Conservation (phyloP, 2,888 invertebrate species). For the Mythimna ferrago region DNA sequence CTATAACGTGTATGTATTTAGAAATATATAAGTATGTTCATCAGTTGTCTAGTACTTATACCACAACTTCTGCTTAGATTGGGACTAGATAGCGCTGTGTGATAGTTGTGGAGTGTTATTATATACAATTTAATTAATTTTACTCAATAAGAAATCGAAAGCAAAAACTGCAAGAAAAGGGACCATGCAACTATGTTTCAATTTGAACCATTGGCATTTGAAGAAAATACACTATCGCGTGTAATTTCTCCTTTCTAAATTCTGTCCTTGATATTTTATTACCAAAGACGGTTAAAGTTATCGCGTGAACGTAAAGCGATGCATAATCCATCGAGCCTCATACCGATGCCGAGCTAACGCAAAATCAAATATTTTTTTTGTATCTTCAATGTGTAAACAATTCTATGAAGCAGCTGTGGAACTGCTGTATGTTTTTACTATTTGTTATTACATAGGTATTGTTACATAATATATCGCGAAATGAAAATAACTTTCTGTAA, state of each 20-base stretch:
- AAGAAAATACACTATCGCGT: not conserved
- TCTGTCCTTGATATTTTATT: constrained; percentile 15
- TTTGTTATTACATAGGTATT: constrained; percentile 21
- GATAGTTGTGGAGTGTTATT: too few relatives aligned
- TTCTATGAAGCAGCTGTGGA: constrained; percentile 49
- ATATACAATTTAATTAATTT: too few relatives aligned
- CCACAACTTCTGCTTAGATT: too few relatives aligned
- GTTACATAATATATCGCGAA: constrained; percentile 25
- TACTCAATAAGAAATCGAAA: too few relatives aligned
- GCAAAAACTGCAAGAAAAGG: too few relatives aligned
- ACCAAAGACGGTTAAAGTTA: constrained; percentile 22
- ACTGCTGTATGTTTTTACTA: constrained; percentile 35
- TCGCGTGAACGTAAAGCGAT: constrained; percentile 33
- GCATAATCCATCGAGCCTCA: constrained; percentile 52
- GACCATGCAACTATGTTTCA: too few relatives aligned
- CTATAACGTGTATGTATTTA: too few relatives aligned
- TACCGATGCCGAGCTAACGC: constrained; percentile 18
- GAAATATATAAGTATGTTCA: too few relatives aligned
- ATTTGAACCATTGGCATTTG: too few relatives aligned
- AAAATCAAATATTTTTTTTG: constrained; percentile 54
- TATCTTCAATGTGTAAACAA: constrained; percentile 50
- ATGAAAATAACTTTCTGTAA: constrained; percentile 25
- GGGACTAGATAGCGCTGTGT: too few relatives aligned
- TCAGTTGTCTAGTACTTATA: too few relatives aligned
- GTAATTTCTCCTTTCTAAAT: constrained; percentile 1